Evolutionary conservation across 2,797 vertebrate species (phyloP), one percentile per base, ranked within the genome.

Genomic region (Gila robusta): DNA sequence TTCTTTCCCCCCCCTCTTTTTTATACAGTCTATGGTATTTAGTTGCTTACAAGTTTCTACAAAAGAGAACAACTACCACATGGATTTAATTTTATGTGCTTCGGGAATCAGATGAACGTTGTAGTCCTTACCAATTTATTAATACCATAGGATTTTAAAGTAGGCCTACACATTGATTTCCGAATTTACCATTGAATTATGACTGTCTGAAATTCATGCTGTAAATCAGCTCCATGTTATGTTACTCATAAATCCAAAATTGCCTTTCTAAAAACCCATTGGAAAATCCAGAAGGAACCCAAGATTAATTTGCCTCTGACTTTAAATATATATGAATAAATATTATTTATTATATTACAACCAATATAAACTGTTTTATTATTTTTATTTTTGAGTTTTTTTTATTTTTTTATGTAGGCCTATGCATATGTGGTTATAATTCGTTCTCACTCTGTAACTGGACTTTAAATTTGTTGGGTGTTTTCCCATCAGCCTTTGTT

Each of bases 401-500:
- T 0, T 59, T 56, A 1, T 23, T 21, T 21, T n/a, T 64, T 14
- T 28, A 62, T 12, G 62, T 28, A 32, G 62, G 14, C 26, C 62
- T 8, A 11, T 14, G 47, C 26, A 76, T 11, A 49, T 26, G 6
- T 47, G 44, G 12, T 47, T 44, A 44, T 44, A 44, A 44, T 44
- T 44, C 11, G 44, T 44, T 28, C 17, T 16, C 9, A 6, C 14
- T 11, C n/a, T 41, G 41, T 69, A 32, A 19, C 19, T 7, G 39
- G 81, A 71, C 87, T 90, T 83, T 82, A 66, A 87, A 23, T 76
- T 82, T 89, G 78, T 83, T 52, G 49, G 49, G 37, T 59, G 52
- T 84, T 86, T 56, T 44, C 47, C 52, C 69, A 6, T 85, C 52
- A 79, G 23, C 19, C 66, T 16, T 1, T 8, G 67, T 3, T 66